Percentiles rank a stretch among this genome's conserved stretches.
phyloP scores from a whole-genome alignment of 2,113 vertebrate genomes.

The Indicator indicator region DNA sequence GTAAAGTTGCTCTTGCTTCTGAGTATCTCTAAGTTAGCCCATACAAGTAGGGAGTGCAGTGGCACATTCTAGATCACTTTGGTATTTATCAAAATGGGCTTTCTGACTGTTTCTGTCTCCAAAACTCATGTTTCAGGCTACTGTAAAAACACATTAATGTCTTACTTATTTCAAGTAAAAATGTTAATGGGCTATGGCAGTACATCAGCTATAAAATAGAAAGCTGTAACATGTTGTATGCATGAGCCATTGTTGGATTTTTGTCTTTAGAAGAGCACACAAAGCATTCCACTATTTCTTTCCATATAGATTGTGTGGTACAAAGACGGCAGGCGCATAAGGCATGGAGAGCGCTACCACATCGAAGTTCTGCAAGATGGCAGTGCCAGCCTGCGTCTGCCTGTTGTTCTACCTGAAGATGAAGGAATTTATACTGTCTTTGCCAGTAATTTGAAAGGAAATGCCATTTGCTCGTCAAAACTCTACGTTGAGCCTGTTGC shows the following conservation, averaged over 20 bases:
- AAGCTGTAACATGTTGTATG: background rate
- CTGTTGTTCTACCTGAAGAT: slow-evolving; percentile 91
- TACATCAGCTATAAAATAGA: background rate
- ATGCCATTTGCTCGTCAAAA: slow-evolving; percentile 94
- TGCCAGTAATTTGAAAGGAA: slow-evolving; percentile 91
- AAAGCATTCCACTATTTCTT: background rate
- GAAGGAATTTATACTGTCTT: slow-evolving; percentile 97
- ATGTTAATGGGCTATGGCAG: background rate
- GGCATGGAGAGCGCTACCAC: slow-evolving; percentile 84
- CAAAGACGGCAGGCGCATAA: slow-evolving; percentile 95
- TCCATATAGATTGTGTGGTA: slow-evolving; percentile 91
- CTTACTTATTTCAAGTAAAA: background rate
- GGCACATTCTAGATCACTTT: background rate
- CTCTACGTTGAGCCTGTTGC: slow-evolving; percentile 92
- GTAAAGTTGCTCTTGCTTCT: background rate
- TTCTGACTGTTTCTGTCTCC: background rate
- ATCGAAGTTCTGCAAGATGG: slow-evolving; percentile 93
- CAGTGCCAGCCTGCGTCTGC: slow-evolving; percentile 88
- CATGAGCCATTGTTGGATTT: background rate
- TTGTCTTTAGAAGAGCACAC: background rate
- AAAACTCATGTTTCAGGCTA: background rate
- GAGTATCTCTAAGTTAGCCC: background rate
- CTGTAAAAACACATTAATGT: background rate
- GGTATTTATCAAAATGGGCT: background rate
- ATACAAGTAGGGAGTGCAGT: background rate